A percentile compares a stretch with the other conserved stretches of the same genome.
Evolutionary conservation across 2,888 invertebrate species (phyloP).

Genomic region (Agyllia agylla): DNA sequence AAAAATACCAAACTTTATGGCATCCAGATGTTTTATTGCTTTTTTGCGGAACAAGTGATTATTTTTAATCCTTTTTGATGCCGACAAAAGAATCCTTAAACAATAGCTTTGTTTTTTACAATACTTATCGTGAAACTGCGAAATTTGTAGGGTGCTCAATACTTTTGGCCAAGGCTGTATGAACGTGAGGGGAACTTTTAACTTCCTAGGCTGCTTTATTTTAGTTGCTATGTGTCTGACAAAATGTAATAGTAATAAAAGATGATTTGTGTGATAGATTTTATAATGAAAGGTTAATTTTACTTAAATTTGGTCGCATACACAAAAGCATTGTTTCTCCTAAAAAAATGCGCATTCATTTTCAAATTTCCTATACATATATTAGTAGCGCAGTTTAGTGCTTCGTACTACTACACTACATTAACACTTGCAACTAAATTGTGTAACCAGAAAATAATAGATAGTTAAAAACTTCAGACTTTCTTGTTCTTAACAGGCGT

Average conservation of each 20-base stretch:
- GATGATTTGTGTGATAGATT: no score
- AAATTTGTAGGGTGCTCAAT: neutral
- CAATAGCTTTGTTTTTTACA: neutral
- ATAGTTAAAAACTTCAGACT: neutral
- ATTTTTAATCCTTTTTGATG: neutral
- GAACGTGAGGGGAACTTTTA: neutral
- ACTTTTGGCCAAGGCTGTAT: neutral
- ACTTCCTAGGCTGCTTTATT: neutral
- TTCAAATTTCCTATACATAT: no score
- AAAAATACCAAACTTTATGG: neutral
- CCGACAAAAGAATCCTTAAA: neutral
- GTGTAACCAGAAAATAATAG: neutral
- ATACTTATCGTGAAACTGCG: neutral
- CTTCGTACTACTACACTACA: neutral
- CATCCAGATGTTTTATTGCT: neutral
- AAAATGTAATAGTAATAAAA: neutral
- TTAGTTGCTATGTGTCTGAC: neutral
- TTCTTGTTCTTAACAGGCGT: neutral
- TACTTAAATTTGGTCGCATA: no score
- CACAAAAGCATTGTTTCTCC: no score
- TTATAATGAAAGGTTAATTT: no score
- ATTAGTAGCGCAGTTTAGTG: no score
- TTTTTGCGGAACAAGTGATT: neutral
- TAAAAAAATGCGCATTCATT: no score
- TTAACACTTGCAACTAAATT: neutral